Conservation (phyloP, 2,888 invertebrate genomes). For the Panorpa germanica region DNA sequence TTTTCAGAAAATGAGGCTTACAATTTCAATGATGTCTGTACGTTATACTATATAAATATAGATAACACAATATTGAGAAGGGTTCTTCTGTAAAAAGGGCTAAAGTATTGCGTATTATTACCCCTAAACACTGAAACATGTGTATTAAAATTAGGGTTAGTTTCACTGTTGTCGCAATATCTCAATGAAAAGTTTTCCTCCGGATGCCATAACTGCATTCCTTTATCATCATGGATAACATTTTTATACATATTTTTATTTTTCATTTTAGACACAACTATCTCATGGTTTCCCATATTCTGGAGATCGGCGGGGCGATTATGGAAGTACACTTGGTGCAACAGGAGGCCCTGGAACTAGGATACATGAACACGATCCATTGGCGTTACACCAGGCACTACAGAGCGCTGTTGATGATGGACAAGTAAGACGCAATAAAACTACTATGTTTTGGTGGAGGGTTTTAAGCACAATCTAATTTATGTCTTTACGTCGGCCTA, state of each 20-base stretch:
- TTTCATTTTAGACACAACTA: constrained; percentile 25
- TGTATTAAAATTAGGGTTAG: too few relatives aligned
- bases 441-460: constrained; percentile 14
- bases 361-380: constrained; percentile 43
- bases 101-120: too few relatives aligned
- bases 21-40: too few relatives aligned
- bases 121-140: too few relatives aligned
- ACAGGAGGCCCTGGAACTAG: constrained; percentile 10
- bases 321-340: constrained; percentile 18
- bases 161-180: constrained; percentile 1
- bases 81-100: too few relatives aligned
- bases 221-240: background rate
- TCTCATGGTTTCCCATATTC: constrained; percentile 42
- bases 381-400: constrained; percentile 66
- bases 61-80: too few relatives aligned
- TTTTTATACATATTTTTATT: constrained; percentile 6
- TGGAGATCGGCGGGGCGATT: constrained; percentile 31
- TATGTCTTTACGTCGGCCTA: too few relatives aligned
- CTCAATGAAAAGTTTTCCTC: constrained; percentile 2
- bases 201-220: background rate
- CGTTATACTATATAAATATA: too few relatives aligned
- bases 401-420: constrained; percentile 41
- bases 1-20: too few relatives aligned
- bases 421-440: constrained; percentile 20
- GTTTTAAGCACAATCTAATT: too few relatives aligned